Evolutionary conservation across 2,113 vertebrate genomes (phyloP).

Genomic region (Numida meleagris): DNA sequence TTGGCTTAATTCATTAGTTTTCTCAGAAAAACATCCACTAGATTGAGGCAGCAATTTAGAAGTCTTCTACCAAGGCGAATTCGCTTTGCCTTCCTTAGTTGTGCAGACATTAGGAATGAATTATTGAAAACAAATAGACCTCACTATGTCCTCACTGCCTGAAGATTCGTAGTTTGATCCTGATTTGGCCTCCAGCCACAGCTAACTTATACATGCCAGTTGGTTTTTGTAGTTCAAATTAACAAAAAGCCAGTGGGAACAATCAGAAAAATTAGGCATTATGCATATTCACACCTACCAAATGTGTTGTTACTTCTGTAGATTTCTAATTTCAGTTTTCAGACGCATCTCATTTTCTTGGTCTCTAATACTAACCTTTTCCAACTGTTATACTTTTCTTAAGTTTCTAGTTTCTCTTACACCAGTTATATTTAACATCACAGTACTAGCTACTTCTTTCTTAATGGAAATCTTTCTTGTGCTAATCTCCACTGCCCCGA

Average conservation of each 20-base stretch:
- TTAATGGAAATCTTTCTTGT: conserved; percentile 42
- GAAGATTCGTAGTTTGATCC: neutral
- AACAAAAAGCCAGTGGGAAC: neutral
- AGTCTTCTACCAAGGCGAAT: neutral
- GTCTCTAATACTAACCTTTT: neutral
- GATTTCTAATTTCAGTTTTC: neutral
- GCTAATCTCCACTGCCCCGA: conserved; percentile 35
- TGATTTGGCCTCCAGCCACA: neutral
- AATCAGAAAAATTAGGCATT: neutral
- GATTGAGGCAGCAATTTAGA: neutral
- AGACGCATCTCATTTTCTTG: neutral
- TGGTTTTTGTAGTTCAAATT: neutral
- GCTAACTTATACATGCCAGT: neutral
- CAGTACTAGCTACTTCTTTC: conserved; percentile 12
- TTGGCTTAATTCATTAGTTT: neutral
- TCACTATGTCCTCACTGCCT: neutral
- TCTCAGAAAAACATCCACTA: neutral
- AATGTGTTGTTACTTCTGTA: neutral
- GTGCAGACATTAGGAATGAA: neutral
- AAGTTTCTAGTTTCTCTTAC: neutral
- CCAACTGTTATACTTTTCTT: neutral
- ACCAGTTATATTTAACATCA: conserved; percentile 28
- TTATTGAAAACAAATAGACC: neutral
- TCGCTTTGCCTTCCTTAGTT: neutral
- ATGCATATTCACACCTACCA: neutral